phyloP scores from a whole-genome alignment of 2,888 invertebrate genomes.

The Ichneumon xanthorius region DNA sequence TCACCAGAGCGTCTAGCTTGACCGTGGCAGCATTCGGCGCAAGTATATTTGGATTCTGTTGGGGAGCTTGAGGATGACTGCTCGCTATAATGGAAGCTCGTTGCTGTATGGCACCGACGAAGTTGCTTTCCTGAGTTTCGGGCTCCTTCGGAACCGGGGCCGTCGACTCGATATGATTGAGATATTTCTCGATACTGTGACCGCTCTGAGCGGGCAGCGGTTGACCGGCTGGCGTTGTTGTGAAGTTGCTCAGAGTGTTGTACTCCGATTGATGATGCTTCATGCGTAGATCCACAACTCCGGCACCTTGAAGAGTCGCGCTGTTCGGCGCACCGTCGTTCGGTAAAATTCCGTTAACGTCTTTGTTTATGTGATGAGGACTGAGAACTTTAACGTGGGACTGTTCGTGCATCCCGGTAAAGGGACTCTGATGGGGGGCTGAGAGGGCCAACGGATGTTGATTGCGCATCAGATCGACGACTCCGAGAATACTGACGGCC shows the following conservation, averaged over 20 bases:
- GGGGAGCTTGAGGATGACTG: constrained; percentile 70
- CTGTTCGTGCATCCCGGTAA: constrained; percentile 77
- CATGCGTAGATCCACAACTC: constrained; percentile 89
- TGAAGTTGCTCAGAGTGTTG: constrained; percentile 85
- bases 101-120: constrained; percentile 77
- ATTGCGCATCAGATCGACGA: constrained; percentile 85
- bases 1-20: constrained; percentile 88
- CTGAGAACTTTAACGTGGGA: constrained; percentile 80
- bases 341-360: constrained; percentile 77
- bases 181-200: constrained; percentile 87
- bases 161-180: constrained; percentile 86
- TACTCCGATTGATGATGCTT: constrained; percentile 88
- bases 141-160: constrained; percentile 72
- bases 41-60: constrained; percentile 78
- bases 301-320: constrained; percentile 76
- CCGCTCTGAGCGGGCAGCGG: constrained; percentile 87
- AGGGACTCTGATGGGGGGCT: constrained; percentile 75
- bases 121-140: constrained; percentile 72
- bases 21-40: constrained; percentile 81
- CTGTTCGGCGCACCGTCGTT: constrained; percentile 71
- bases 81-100: constrained; percentile 81
- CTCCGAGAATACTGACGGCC: constrained; percentile 78
- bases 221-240: constrained; percentile 80
- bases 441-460: constrained; percentile 78
- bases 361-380: constrained; percentile 81